These are phyloP conservation scores for Cephalopholis sonnerati DNA, from an alignment of 2,113 vertebrate genomes.

Conservation along the genomic window DNA sequence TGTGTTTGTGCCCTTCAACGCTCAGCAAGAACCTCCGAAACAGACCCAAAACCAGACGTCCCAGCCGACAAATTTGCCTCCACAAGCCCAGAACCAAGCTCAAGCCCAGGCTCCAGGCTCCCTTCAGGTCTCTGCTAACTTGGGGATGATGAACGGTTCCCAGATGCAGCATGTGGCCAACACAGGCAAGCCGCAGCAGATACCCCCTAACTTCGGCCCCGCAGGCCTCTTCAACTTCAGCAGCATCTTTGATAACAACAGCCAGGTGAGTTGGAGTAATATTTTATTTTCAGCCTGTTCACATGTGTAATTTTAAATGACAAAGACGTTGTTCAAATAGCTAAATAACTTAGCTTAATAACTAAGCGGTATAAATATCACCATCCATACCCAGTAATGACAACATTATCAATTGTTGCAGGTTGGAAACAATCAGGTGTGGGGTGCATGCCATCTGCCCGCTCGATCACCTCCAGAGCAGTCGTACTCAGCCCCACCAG, in stretches of 20 bases:
- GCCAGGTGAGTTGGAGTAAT: conserved; percentile 63
- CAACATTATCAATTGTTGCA: conserved; percentile 65
- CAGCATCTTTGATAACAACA: conserved; percentile 95
- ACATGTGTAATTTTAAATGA: background rate
- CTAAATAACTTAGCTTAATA: background rate
- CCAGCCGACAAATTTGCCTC: conserved; percentile 87
- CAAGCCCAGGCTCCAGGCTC: conserved; percentile 82
- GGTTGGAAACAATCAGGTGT: conserved; percentile 95
- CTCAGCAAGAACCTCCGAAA: conserved; percentile 82
- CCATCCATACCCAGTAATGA: background rate
- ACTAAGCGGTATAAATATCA: background rate
- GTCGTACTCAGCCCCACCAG: conserved; percentile 90
- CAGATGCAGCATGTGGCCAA: conserved; percentile 93
- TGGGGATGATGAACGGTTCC: conserved; percentile 96
- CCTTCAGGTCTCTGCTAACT: conserved; percentile 91
- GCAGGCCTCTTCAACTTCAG: conserved; percentile 97
- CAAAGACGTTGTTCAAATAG: background rate
- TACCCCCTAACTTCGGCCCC: conserved; percentile 92
- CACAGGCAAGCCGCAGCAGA: conserved; percentile 90
- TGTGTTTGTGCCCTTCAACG: conserved; percentile 91
- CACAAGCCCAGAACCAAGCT: conserved; percentile 78
- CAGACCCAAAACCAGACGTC: conserved; percentile 83
- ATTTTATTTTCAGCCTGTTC: background rate
- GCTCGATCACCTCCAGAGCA: conserved; percentile 92
- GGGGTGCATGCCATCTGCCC: conserved; percentile 94